These are phyloP conservation scores for Chrysomallon squamiferum DNA, from an alignment of 1,140 invertebrate species.

Conservation along the genomic window DNA sequence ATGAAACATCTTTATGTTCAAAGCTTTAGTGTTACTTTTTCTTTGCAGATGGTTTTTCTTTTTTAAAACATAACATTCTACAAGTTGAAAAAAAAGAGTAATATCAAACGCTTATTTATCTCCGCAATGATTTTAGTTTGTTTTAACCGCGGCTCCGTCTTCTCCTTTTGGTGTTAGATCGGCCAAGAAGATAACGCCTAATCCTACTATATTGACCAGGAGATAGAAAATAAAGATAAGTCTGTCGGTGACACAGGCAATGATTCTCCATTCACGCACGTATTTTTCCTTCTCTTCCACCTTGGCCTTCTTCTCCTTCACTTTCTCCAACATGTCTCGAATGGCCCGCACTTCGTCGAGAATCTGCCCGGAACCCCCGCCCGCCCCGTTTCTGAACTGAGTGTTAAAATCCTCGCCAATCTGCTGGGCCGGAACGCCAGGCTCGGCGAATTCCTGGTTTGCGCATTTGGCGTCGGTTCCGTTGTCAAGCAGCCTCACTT, in stretches of 20 bases:
- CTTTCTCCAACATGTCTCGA: constrained; percentile 44
- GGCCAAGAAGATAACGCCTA: constrained; percentile 54
- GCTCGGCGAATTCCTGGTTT: background rate
- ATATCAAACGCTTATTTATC: too few species aligned
- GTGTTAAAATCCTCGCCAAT: background rate
- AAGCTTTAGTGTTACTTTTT: too few species aligned
- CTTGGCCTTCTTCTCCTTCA: constrained; percentile 41
- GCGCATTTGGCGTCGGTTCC: constrained; percentile 20
- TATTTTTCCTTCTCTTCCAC: constrained; percentile 49
- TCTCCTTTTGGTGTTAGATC: constrained; percentile 16
- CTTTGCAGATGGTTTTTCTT: too few species aligned
- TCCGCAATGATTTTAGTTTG: too few species aligned
- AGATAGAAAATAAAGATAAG: constrained; percentile 63
- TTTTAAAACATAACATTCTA: too few species aligned
- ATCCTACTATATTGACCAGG: constrained; percentile 51
- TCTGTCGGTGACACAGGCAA: constrained; percentile 61
- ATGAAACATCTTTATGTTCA: too few species aligned
- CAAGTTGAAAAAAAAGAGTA: too few species aligned
- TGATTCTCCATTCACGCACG: constrained; percentile 59
- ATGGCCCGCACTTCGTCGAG: constrained; percentile 47
- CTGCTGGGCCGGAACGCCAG: constrained; percentile 1
- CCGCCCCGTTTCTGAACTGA: background rate
- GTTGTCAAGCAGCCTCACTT: constrained; percentile 43
- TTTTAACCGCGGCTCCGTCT: too few species aligned
- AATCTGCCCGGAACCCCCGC: constrained; percentile 17